A percentile compares a stretch with the other conserved stretches of the same genome.
phyloP scores from a whole-genome alignment of 2,888 invertebrate species.

The Escarpia spicata region DNA sequence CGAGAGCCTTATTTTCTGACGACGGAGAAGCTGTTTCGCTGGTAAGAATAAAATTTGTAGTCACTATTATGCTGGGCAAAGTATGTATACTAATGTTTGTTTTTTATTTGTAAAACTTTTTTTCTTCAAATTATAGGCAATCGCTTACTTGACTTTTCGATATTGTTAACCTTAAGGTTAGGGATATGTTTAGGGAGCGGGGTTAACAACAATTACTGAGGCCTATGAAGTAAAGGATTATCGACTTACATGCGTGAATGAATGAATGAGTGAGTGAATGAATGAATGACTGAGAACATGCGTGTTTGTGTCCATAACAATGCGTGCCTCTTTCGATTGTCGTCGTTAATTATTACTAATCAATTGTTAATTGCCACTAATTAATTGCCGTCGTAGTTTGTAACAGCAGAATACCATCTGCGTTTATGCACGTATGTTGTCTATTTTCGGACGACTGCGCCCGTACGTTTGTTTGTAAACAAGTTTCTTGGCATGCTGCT shows the following conservation, averaged over 20 bases:
- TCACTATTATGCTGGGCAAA: not conserved
- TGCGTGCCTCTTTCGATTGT: not conserved
- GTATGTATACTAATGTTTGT: not conserved
- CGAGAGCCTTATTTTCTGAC: not conserved
- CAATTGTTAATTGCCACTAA: too few relatives aligned
- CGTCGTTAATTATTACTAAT: not conserved
- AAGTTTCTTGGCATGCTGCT: not conserved
- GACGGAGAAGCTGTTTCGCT: not conserved
- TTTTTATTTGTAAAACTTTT: not conserved
- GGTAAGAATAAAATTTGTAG: not conserved
- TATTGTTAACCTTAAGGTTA: too few relatives aligned
- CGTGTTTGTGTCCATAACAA: not conserved
- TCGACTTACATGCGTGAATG: not conserved
- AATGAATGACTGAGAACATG: not conserved
- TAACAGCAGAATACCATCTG: not conserved
- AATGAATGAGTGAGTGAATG: not conserved
- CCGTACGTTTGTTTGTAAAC: not conserved
- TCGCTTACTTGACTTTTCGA: too few relatives aligned
- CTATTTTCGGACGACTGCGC: not conserved
- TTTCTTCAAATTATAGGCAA: not conserved
- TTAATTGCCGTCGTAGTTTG: not conserved
- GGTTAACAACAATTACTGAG: too few relatives aligned
- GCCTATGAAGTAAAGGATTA: too few relatives aligned
- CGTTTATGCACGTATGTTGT: not conserved
- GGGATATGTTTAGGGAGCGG: too few relatives aligned